Evolutionary conservation across 2,888 invertebrate genomes (phyloP), one percentile per base, ranked within the genome.

Genomic region (Oscheius sp.): DNA sequence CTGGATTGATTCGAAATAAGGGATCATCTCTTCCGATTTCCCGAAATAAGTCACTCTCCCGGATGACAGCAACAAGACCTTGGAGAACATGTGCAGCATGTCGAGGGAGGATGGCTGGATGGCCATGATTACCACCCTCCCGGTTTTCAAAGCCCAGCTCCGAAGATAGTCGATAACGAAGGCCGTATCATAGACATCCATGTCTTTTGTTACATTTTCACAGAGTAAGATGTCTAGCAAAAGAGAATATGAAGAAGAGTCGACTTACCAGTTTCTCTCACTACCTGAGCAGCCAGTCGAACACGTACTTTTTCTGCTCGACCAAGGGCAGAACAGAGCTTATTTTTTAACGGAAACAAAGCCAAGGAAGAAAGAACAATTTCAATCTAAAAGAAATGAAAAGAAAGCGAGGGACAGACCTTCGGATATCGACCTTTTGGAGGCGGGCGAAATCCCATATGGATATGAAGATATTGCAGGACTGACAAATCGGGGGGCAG

Each of bases 151-250:
- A 35, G 94, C 94, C 94, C 96, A 96, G 89, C 95, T 95, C 79
- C 95, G 92, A 16, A 96, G 90, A 89, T 95, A 96, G 89, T 96
- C 96, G 73, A 96, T 93, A 63, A 96, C 90, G 89, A 96, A 96
- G 90, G 96, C 96, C 0, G 95, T 95, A 88, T 96, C 96, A 86
- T 96, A 96, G 78, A 96, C 95, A 88, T 96, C 96, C 93, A 95
- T 93, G 73, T 93, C 94, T 85, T 93, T 92, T 0, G 94, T 93
- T 0, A 95, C 94, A 89, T 95, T 94, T 89, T 96, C 95, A 72
- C 96, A 90, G 35, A 95, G 92, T 0, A 96, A 91, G 56, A 96
- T 92, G 75, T 95, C 94, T 81, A 59, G 59, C 80, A 41, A 9
- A 9, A 3, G 35, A 35, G 35, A 9, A 35, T 35, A 35, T 9